Evolutionary conservation across 53 echinoderm and acorn worm genomes (phyloP).

Genomic region (Arbacia lixula): DNA sequence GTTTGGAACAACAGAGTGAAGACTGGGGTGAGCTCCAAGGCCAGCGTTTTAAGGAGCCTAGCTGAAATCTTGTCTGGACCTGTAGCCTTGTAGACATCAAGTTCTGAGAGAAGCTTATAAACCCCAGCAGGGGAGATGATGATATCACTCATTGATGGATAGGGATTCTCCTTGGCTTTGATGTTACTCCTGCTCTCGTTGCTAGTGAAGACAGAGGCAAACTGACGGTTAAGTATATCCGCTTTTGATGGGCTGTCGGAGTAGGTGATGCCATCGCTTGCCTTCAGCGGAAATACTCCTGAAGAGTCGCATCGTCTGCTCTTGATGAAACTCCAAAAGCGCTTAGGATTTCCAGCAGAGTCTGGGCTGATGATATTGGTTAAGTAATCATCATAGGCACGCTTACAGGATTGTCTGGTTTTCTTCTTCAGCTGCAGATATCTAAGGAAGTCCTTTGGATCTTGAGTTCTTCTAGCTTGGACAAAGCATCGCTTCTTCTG

Average conservation of each 20-base stretch:
- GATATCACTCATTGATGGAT: slow-evolving; percentile 19
- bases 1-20: slow-evolving; percentile 17
- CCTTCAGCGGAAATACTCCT: slow-evolving; percentile 48
- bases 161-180: slow-evolving; percentile 21
- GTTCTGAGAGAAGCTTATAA: slow-evolving; percentile 38
- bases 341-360: slow-evolving; percentile 5
- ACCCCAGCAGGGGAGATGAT: slow-evolving; percentile 34
- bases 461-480: no score
- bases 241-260: slow-evolving; percentile 25
- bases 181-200: slow-evolving; percentile 11
- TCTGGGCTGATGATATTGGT: slow-evolving; percentile 31
- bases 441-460: no score
- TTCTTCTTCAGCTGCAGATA: no score
- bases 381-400: no score
- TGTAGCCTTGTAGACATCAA: slow-evolving; percentile 43
- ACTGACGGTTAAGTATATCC: slow-evolving; percentile 37
- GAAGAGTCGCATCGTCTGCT: slow-evolving; percentile 41
- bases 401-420: no score
- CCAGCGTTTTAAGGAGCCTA: slow-evolving; percentile 24
- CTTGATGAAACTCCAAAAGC: slow-evolving; percentile 55
- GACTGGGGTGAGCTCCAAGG: slow-evolving; percentile 6
- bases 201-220: slow-evolving; percentile 24
- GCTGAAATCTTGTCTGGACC: slow-evolving; percentile 46
- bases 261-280: slow-evolving; percentile 22
- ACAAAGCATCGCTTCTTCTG: no score